phyloP scores from a whole-genome alignment of 2,888 invertebrate species.

The Drosophila hamatofila region DNA sequence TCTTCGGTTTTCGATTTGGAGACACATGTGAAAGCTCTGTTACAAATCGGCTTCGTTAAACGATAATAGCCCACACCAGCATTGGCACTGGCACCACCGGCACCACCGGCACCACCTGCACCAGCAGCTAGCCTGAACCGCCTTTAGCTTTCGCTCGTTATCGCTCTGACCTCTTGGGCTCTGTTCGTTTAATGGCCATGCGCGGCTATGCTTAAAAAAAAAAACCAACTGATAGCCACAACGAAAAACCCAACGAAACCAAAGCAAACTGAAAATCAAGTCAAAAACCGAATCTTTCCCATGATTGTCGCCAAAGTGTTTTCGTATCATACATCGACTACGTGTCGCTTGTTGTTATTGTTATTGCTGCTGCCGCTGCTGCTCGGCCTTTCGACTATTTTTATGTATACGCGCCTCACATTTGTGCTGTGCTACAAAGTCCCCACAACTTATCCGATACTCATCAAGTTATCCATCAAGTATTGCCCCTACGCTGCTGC shows the following conservation, averaged over 20 bases:
- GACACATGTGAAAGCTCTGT: conserved; percentile 77
- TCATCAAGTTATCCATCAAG: conserved; percentile 72
- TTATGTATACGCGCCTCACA: conserved; percentile 61
- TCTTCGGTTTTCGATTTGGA: conserved; percentile 47
- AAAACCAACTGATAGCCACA: conserved; percentile 49
- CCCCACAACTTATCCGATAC: conserved; percentile 65
- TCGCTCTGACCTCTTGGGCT: conserved; percentile 74
- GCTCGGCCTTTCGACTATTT: conserved; percentile 63
- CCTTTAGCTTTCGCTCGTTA: conserved; percentile 80
- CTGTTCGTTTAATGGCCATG: conserved; percentile 63
- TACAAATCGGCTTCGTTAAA: conserved; percentile 77
- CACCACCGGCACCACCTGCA: conserved; percentile 29
- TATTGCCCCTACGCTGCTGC: conserved; percentile 63
- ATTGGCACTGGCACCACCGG: conserved; percentile 9
- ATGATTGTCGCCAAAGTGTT: conserved; percentile 82
- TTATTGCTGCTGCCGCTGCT: conserved; percentile 45
- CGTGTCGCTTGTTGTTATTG: conserved; percentile 59
- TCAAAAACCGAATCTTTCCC: conserved; percentile 66
- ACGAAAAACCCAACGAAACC: conserved; percentile 42
- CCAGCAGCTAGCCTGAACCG: conserved; percentile 49
- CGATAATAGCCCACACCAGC: conserved; percentile 59
- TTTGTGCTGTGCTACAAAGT: conserved; percentile 65
- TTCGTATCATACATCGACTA: conserved; percentile 78
- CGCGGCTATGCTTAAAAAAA: conserved; percentile 12
- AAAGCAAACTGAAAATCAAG: conserved; percentile 39